Evolutionary conservation across 2,113 vertebrate genomes (phyloP), one percentile per base, ranked within the genome.

Genomic region (Naja naja): DNA sequence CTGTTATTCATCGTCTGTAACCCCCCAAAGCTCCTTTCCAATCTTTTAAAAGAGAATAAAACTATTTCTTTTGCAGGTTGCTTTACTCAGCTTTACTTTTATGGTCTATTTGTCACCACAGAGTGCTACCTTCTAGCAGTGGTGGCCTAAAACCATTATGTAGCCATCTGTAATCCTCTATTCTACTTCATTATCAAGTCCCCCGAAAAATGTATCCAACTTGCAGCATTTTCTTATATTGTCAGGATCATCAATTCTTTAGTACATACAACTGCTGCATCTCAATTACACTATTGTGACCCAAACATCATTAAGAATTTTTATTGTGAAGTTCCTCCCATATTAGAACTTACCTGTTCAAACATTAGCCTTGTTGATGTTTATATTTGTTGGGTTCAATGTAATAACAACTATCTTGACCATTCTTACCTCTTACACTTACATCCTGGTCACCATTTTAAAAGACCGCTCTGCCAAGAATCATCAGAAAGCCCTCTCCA

Each of bases 41-140:
- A 96, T 23, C 95, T 98, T 20, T 87, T 97, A n/a, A 87, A 20
- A 0, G 94, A 92, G 1, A 69, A 91, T 34, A 96, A 95, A 1
- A 16, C 94, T 5, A 97, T 98, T 85, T 94, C 97, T 0, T 96
- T 97, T 34, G 90, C 27, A 0, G 95, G 96, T 18, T 98, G 98
- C 90, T 94, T 97, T 1, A 1, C 94, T 0, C 98, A 98, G 53
- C 97, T 98, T 52, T 97, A 96, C 9, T 97, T 97, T 94, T 97
- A 96, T 27, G 94, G 94, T 0, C 95, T 95, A 0, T 52, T 97
- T 0, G 93, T 88, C 2, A 95, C 97, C 58, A 88, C 92, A 9
- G 92, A 93, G 43, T 64, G 88, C 16, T 94, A 93, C 81, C 90
- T 94, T 1, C 58, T 93, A 43, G 90, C 86, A 43, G n/a, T 92